These are phyloP conservation scores for Cyclargus thomasi DNA, from an alignment of 1,140 invertebrate species.

Conservation along the genomic window DNA sequence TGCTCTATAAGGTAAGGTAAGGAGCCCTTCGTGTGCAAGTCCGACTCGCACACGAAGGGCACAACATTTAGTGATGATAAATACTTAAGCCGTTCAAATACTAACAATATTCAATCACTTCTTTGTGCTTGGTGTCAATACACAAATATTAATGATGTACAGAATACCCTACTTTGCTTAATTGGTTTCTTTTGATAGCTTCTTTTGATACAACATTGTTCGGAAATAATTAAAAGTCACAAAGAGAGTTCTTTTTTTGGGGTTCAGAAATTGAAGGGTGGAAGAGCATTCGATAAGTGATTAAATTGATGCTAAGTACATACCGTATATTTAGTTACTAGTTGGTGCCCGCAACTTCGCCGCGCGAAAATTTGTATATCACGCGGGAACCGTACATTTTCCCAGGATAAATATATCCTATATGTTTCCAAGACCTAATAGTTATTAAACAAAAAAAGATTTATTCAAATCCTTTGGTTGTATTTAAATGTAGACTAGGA, in stretches of 20 bases:
- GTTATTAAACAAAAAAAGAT: no score
- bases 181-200: constrained; percentile 6
- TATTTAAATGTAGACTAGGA: no score
- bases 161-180: neutral
- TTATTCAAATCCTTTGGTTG: no score
- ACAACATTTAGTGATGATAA: neutral
- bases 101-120: neutral
- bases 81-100: neutral
- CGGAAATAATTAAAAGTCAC: constrained; percentile 5
- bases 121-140: neutral
- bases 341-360: no score
- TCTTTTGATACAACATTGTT: constrained; percentile 5
- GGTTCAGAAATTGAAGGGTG: neutral
- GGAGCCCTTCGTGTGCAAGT: no score
- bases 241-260: constrained; percentile 1
- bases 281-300: neutral
- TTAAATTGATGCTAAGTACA: neutral
- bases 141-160: neutral
- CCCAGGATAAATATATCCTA: no score
- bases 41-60: no score
- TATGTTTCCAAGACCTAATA: no score
- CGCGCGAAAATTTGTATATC: no score
- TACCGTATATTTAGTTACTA: neutral
- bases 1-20: no score
- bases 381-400: no score